phyloP scores from a whole-genome alignment of 1,140 invertebrate species.

The Lycorma delicatula region DNA sequence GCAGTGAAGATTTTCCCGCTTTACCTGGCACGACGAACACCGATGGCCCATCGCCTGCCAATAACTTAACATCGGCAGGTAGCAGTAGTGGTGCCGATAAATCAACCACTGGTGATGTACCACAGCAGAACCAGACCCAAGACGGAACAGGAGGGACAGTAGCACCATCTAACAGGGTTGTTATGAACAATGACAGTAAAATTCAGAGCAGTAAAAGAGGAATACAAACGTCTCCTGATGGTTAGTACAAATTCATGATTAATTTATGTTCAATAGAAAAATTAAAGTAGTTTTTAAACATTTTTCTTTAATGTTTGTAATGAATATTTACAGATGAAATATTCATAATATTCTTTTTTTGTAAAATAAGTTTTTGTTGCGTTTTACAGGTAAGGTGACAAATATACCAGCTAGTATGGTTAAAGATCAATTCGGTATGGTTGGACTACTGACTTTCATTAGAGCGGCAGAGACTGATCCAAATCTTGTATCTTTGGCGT shows the following conservation, averaged over 20 bases:
- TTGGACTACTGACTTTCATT: slow-evolving; percentile 94
- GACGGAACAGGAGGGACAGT: not conserved
- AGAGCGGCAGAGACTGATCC: slow-evolving; percentile 94
- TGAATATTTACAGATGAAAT: no score
- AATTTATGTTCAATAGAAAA: no score
- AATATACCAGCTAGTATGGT: slow-evolving; percentile 98
- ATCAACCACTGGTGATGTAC: slow-evolving; percentile 1
- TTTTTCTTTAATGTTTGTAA: no score
- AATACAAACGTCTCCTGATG: slow-evolving; percentile 90
- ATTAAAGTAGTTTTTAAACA: no score
- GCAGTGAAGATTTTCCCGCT: slow-evolving; percentile 91
- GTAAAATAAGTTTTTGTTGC: slow-evolving; percentile 12
- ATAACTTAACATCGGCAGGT: no score
- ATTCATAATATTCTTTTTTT: no score
- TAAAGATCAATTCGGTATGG: slow-evolving; percentile 98
- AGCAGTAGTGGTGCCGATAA: not conserved
- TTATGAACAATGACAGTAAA: slow-evolving; percentile 15
- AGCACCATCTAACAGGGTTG: slow-evolving; percentile 2
- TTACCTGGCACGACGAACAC: slow-evolving; percentile 49
- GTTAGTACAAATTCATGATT: no score
- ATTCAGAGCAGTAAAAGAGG: slow-evolving; percentile 42
- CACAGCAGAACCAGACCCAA: slow-evolving; percentile 33
- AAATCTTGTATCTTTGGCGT: slow-evolving; percentile 86
- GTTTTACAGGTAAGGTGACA: slow-evolving; percentile 76
- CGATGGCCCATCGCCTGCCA: slow-evolving; percentile 44